Conservation (phyloP, 2,797 vertebrate species). For the Hemitrygon akajei region DNA sequence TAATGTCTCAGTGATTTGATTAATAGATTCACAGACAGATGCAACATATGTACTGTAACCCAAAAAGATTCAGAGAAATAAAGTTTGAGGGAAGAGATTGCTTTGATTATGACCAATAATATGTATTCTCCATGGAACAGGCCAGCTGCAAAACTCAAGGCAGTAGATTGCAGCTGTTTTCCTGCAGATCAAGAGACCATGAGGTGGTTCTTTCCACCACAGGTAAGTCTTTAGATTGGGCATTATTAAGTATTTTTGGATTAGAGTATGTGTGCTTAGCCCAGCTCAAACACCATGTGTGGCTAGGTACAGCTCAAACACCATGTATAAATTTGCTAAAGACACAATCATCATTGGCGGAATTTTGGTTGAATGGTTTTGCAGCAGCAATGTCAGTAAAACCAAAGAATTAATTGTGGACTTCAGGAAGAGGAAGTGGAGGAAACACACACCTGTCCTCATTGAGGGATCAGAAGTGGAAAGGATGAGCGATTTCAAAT, state of each 20-base stretch:
- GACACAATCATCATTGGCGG: too few species aligned
- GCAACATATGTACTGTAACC: not conserved
- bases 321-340: too few species aligned
- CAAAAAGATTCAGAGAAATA: not conserved
- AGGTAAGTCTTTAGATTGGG: not conserved
- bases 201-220: not conserved
- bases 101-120: not conserved
- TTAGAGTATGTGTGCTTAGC: too few species aligned
- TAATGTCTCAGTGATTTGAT: not conserved
- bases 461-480: too few species aligned
- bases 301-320: too few species aligned
- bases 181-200: not conserved
- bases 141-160: not conserved
- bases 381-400: too few species aligned
- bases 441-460: too few species aligned
- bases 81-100: not conserved
- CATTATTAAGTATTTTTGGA: not conserved
- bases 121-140: not conserved
- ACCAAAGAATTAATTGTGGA: too few species aligned
- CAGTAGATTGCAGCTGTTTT: not conserved
- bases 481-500: too few species aligned
- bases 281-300: too few species aligned
- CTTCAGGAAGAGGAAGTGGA: too few species aligned
- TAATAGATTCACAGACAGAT: not conserved
- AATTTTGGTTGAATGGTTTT: too few species aligned